Conservation (phyloP, 2,113 vertebrate genomes). For the Coturnix japonica region DNA sequence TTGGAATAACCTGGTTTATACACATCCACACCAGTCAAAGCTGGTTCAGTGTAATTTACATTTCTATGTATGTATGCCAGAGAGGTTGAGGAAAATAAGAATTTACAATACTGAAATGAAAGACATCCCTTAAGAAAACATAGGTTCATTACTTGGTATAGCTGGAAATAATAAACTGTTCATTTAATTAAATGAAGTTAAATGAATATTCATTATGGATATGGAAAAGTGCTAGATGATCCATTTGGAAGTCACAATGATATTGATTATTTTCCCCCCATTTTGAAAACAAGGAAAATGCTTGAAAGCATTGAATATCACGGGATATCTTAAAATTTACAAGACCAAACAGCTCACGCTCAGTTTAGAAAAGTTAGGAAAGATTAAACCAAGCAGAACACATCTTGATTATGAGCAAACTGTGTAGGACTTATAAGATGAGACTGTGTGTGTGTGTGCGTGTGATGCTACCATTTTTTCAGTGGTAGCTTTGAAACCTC, state of each 20-base stretch:
- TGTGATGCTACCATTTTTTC: neutral
- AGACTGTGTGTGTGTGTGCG: neutral
- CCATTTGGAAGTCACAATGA: neutral
- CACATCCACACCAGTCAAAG: neutral
- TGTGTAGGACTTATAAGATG: neutral
- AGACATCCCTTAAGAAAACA: constrained; percentile 23
- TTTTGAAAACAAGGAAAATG: neutral
- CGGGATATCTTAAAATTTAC: neutral
- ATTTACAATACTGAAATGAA: constrained; percentile 15
- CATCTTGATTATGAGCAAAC: neutral
- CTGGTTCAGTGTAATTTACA: neutral
- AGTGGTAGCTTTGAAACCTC: neutral
- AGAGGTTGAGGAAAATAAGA: constrained; percentile 1
- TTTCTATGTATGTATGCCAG: neutral
- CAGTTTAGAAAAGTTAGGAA: constrained; percentile 11
- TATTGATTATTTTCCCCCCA: neutral
- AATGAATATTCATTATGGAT: neutral
- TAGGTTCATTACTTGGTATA: neutral
- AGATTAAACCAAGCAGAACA: neutral
- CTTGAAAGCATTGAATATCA: neutral
- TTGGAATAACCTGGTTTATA: neutral
- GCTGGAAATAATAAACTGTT: neutral
- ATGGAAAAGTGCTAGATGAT: neutral
- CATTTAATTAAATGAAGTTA: neutral
- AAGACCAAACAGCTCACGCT: neutral